Conservation (phyloP, 1,140 invertebrate species). For the Solen grandis region DNA sequence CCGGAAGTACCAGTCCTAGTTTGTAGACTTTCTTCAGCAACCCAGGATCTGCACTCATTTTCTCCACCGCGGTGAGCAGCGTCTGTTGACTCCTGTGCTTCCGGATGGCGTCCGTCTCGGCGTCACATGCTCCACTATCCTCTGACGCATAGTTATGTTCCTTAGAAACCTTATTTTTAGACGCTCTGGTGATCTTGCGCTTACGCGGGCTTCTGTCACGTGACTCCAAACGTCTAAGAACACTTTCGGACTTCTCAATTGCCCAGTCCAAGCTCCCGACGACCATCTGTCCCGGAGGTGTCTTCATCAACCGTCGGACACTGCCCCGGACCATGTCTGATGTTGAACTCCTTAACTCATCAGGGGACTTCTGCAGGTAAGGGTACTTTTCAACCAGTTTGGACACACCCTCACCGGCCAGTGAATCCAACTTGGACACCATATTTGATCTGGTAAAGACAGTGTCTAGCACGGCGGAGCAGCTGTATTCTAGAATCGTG, state of each 20-base stretch:
- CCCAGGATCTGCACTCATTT: neutral
- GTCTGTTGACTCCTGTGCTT: conserved; percentile 17
- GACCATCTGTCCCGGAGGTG: conserved; percentile 2
- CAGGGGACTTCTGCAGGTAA: conserved; percentile 4
- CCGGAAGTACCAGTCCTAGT: neutral
- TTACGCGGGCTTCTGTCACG: conserved; percentile 14
- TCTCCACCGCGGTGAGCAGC: neutral
- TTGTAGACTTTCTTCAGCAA: conserved; percentile 7
- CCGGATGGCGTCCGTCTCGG: neutral
- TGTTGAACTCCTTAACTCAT: conserved; percentile 25
- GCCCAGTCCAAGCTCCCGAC: conserved; percentile 25
- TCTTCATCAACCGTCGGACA: conserved; percentile 31
- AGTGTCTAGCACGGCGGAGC: neutral
- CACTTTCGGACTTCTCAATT: neutral
- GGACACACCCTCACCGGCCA: conserved; percentile 31
- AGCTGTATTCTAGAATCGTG: conserved; percentile 19
- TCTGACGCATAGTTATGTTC: conserved; percentile 16
- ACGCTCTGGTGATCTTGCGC: conserved; percentile 4
- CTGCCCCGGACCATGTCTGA: neutral
- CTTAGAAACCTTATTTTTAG: neutral
- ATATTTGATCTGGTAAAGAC: neutral
- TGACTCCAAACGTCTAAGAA: neutral
- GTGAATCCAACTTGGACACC: conserved; percentile 2
- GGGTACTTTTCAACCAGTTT: conserved; percentile 41
- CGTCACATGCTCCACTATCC: conserved; percentile 39